These are phyloP conservation scores for Myzus persicae DNA, from an alignment of 1,140 invertebrate species.

Conservation along the genomic window DNA sequence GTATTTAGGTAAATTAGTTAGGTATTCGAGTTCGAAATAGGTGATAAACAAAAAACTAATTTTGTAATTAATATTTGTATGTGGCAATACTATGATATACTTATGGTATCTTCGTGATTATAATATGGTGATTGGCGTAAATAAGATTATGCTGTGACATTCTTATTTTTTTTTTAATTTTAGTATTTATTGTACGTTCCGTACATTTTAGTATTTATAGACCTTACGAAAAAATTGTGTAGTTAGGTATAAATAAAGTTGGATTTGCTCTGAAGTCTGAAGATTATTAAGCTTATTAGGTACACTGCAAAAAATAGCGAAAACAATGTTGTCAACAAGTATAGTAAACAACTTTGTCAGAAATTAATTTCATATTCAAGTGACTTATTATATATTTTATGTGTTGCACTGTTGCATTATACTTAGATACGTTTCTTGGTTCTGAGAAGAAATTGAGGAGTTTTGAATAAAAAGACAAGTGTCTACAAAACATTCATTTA, in stretches of 20 bases:
- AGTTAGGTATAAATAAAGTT: neutral
- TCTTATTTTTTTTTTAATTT: neutral
- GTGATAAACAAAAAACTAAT: neutral
- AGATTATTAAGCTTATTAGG: neutral
- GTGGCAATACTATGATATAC: too few relatives aligned
- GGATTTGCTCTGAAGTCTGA: neutral
- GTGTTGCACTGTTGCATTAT: neutral
- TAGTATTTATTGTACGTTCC: neutral
- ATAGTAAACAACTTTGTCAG: neutral
- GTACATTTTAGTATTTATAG: too few relatives aligned
- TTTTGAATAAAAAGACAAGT: too few relatives aligned
- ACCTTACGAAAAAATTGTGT: neutral
- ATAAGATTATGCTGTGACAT: neutral
- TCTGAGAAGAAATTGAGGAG: neutral
- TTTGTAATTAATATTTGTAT: neutral
- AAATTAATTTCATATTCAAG: neutral
- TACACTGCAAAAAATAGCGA: neutral
- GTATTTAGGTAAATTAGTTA: too few relatives aligned
- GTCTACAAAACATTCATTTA: neutral
- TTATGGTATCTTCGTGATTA: too few relatives aligned
- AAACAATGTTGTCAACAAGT: neutral
- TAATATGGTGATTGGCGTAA: neutral
- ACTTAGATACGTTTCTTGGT: neutral
- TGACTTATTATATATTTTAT: neutral
- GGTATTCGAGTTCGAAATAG: neutral